Evolutionary conservation across 2,797 vertebrate genomes (phyloP).

Genomic region (Periophthalmus magnuspinnatus): DNA sequence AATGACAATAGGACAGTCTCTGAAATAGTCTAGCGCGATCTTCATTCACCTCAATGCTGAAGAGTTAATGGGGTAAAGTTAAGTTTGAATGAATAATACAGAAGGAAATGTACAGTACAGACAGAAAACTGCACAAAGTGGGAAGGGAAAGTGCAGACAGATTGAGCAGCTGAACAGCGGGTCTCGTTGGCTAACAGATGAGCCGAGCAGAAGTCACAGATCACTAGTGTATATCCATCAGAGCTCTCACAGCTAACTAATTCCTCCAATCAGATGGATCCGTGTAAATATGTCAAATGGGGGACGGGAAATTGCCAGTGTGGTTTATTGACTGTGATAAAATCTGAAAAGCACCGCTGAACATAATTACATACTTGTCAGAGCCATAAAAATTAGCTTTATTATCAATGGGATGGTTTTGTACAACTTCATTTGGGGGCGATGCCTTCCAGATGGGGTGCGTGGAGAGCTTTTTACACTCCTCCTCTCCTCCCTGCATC

Average conservation of each 20-base stretch:
- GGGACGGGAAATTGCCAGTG: constrained; percentile 97
- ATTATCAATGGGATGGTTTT: constrained; percentile 99
- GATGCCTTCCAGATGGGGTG: constrained; percentile 98
- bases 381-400: constrained; percentile 99
- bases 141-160: constrained; percentile 49
- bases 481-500: constrained; percentile 93
- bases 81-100: constrained; percentile 22
- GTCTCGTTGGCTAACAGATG: constrained; percentile 73
- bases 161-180: constrained; percentile 65
- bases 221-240: constrained; percentile 99
- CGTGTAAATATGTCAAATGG: constrained; percentile 99
- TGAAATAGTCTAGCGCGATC: not conserved
- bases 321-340: constrained; percentile 99
- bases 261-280: constrained; percentile 99
- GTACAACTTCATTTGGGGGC: constrained; percentile 99
- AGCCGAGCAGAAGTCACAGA: constrained; percentile 89
- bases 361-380: constrained; percentile 99
- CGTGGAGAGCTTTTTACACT: constrained; percentile 95
- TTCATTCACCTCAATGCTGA: constrained; percentile 26
- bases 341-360: constrained; percentile 99
- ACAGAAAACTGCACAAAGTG: constrained; percentile 32
- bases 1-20: not conserved
- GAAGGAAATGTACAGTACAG: constrained; percentile 59
- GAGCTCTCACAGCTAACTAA: constrained; percentile 97
- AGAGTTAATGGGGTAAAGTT: constrained; percentile 17